Evolutionary conservation across 2,888 invertebrate genomes (phyloP).

Genomic region (Luperina nickerlii): DNA sequence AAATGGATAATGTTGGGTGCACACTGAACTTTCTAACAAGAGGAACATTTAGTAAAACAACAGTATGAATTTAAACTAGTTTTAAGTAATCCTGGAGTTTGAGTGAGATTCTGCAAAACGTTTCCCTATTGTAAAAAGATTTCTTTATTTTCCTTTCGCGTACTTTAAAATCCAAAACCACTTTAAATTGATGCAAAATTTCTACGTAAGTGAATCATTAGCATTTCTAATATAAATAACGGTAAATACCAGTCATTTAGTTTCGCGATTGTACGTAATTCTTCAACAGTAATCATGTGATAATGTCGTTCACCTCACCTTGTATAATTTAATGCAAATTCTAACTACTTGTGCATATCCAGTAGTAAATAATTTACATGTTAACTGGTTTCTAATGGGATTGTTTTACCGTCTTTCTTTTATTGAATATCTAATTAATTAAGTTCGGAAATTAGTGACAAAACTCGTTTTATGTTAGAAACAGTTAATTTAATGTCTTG

Average conservation of each 20-base stretch:
- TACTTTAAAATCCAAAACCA: slow-evolving; percentile 1
- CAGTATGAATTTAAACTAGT: background rate
- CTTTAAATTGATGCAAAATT: background rate
- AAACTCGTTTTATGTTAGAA: background rate
- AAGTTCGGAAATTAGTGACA: background rate
- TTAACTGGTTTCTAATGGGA: slow-evolving; percentile 16
- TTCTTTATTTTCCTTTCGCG: too few species aligned
- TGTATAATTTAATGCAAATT: slow-evolving; percentile 38
- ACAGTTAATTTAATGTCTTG: background rate
- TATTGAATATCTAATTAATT: slow-evolving; percentile 11
- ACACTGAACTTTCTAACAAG: slow-evolving; percentile 28
- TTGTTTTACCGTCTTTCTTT: slow-evolving; percentile 6
- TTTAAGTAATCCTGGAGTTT: too few species aligned
- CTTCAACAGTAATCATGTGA: slow-evolving; percentile 21
- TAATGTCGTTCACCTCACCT: slow-evolving; percentile 49
- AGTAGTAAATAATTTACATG: slow-evolving; percentile 22
- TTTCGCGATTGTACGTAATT: slow-evolving; percentile 21
- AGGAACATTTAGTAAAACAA: background rate
- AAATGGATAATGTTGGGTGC: slow-evolving; percentile 41
- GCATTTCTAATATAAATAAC: slow-evolving; percentile 8
- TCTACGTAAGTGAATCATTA: background rate
- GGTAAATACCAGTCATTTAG: slow-evolving; percentile 1
- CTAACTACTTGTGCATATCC: background rate
- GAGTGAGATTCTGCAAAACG: background rate
- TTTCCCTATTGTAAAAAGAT: background rate